phyloP scores from a whole-genome alignment of 2,797 vertebrate genomes.

The Serranus cabrilla region DNA sequence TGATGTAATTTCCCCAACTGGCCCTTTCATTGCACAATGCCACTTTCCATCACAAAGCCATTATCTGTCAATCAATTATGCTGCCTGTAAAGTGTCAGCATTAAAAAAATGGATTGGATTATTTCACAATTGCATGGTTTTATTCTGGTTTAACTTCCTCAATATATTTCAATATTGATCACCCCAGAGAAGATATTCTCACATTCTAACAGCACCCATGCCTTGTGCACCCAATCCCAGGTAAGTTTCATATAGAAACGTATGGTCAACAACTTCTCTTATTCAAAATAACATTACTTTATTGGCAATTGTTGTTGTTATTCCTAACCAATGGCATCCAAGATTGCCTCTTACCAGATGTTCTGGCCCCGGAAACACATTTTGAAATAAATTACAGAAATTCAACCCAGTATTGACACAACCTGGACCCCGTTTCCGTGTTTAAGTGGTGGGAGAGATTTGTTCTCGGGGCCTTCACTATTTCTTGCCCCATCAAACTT shows the following conservation, averaged over 20 bases:
- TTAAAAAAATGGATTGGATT: neutral
- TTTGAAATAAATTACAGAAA: conserved; percentile 48
- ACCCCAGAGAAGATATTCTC: neutral
- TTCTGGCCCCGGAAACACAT: conserved; percentile 46
- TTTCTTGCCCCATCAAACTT: conserved; percentile 66
- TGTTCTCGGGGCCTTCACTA: conserved; percentile 20
- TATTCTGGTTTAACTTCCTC: neutral
- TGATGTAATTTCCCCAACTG: neutral
- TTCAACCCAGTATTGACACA: conserved; percentile 17
- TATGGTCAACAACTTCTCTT: conserved; percentile 60
- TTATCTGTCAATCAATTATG: neutral
- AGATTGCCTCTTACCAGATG: conserved; percentile 35
- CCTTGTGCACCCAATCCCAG: neutral
- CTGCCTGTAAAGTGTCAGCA: neutral
- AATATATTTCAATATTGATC: neutral
- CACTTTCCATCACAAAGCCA: neutral
- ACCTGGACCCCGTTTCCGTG: conserved; percentile 14
- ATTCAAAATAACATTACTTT: conserved; percentile 74
- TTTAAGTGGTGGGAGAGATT: conserved; percentile 24
- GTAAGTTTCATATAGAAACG: conserved; percentile 32
- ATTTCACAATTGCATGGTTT: neutral
- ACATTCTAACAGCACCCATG: neutral
- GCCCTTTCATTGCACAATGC: neutral
- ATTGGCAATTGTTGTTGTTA: conserved; percentile 69
- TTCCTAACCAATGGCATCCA: conserved; percentile 52